Evolutionary conservation across 2,888 invertebrate species (phyloP).

Genomic region (Campoplex nolae): DNA sequence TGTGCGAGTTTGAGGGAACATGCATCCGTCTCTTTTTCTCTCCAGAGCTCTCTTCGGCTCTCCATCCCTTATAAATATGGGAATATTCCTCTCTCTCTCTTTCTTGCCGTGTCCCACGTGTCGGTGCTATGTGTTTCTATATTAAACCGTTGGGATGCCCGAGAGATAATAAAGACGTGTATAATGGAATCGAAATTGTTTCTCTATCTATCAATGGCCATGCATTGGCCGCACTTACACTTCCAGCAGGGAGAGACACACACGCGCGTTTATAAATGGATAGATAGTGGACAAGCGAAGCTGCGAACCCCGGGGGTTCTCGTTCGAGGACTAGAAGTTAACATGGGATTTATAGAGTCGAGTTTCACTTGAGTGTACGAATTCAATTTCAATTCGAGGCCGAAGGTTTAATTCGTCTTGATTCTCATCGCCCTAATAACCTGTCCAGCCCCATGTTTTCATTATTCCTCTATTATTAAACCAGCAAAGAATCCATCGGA

Average conservation of each 20-base stretch:
- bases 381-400: constrained; percentile 62
- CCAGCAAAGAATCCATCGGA: no score
- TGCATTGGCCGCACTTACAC: constrained; percentile 71
- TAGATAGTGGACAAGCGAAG: constrained; percentile 37
- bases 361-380: constrained; percentile 15
- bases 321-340: constrained; percentile 45
- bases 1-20: constrained; percentile 54
- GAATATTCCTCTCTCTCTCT: constrained; percentile 40
- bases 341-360: constrained; percentile 35
- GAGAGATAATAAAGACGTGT: constrained; percentile 83
- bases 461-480: constrained; percentile 25
- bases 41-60: constrained; percentile 41
- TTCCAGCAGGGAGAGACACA: constrained; percentile 1
- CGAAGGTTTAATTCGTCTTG: constrained; percentile 42
- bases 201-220: constrained; percentile 83
- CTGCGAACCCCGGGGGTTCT: constrained; percentile 7
- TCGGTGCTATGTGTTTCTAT: constrained; percentile 74
- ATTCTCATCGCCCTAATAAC: constrained; percentile 41
- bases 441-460: constrained; percentile 19
- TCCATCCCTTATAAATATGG: constrained; percentile 62
- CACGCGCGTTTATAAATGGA: constrained; percentile 12
- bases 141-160: constrained; percentile 81
- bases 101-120: constrained; percentile 76
- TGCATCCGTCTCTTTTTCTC: constrained; percentile 62
- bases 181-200: constrained; percentile 84